Percentiles rank a stretch among this genome's conserved stretches.
Evolutionary conservation across 2,113 vertebrate species (phyloP).

Genomic region (Mastomys coucha): DNA sequence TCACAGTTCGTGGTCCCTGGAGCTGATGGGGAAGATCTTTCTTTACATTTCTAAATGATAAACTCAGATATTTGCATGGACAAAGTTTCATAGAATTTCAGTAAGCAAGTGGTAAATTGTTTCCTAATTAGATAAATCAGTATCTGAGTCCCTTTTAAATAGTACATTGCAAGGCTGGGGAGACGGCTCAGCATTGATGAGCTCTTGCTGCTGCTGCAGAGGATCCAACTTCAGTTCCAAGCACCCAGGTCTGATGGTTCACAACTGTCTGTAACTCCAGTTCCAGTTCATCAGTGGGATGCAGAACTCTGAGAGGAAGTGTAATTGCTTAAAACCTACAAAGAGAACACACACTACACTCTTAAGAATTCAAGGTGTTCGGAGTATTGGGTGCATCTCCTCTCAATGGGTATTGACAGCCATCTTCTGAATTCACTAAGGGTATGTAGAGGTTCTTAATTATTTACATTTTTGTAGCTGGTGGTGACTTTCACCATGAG

Average conservation of each 20-base stretch:
- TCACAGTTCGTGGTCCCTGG: neutral
- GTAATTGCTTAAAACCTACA: neutral
- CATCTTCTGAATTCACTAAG: neutral
- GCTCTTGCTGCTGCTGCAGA: neutral
- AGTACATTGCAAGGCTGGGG: neutral
- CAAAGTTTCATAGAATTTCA: neutral
- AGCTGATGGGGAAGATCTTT: neutral
- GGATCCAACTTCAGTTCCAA: neutral
- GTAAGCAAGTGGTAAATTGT: neutral
- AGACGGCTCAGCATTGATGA: neutral
- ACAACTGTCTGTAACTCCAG: neutral
- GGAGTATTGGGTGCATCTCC: too few relatives aligned
- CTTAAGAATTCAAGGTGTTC: neutral
- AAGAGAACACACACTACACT: neutral
- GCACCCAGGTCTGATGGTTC: neutral
- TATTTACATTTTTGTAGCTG: neutral
- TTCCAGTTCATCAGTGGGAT: neutral
- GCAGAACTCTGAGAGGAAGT: neutral
- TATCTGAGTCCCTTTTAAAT: neutral
- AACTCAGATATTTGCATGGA: neutral
- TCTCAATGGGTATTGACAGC: too few relatives aligned
- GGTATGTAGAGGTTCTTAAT: neutral
- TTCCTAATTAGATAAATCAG: conserved; percentile 8
- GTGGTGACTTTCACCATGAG: neutral
- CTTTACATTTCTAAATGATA: neutral